Conservation (phyloP, 2,797 vertebrate genomes). For the Falco peregrinus region DNA sequence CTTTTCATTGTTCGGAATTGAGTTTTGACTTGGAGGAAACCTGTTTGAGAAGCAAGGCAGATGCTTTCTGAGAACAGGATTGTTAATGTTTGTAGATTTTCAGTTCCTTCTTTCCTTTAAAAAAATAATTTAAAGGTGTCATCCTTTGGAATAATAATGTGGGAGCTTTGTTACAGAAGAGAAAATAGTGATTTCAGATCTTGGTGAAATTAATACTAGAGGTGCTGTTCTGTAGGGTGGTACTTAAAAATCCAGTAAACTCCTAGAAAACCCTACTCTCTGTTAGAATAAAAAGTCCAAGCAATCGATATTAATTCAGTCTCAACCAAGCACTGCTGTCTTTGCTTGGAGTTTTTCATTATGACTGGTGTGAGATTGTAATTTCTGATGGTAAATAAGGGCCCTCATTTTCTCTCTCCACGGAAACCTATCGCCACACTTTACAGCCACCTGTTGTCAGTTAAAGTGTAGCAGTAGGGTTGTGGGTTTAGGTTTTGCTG, state of each 20-base stretch:
- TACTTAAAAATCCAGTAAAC: constrained; percentile 4
- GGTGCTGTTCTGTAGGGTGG: background rate
- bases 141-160: background rate
- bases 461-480: background rate
- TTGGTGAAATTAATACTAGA: background rate
- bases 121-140: background rate
- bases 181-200: background rate
- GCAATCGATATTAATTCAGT: constrained; percentile 37
- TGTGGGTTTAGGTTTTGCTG: background rate
- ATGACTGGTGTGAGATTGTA: background rate
- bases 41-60: background rate
- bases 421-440: background rate
- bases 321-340: background rate
- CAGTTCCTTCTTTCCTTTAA: background rate
- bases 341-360: constrained; percentile 15
- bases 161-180: background rate
- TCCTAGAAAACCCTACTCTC: background rate
- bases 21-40: background rate
- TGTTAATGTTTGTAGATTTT: background rate
- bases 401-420: constrained; percentile 7
- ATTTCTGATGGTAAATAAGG: background rate
- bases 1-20: background rate
- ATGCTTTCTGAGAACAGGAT: background rate
- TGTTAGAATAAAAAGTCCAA: background rate
- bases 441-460: constrained; percentile 9